phyloP scores from a whole-genome alignment of 2,888 invertebrate genomes.

The Polietes domitor region DNA sequence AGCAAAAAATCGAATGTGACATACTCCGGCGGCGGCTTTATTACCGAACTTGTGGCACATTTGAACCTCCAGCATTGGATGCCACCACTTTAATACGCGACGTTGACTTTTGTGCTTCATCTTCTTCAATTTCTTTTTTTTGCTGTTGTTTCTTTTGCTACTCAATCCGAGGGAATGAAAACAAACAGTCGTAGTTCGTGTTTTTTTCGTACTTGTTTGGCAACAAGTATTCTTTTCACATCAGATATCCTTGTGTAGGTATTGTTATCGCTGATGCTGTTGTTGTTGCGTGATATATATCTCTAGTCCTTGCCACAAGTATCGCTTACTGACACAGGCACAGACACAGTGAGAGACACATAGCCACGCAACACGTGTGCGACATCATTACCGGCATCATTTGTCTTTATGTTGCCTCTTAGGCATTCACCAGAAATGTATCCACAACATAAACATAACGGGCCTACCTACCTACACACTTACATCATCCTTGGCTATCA shows the following conservation, averaged over 20 bases:
- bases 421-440: conserved; percentile 12
- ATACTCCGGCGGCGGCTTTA: background rate
- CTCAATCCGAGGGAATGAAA: background rate
- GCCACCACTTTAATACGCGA: background rate
- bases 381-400: conserved; percentile 57
- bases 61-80: too few relatives aligned
- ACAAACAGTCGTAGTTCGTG: background rate
- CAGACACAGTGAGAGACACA: too few relatives aligned
- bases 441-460: conserved; percentile 1
- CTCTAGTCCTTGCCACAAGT: background rate
- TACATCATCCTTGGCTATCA: background rate
- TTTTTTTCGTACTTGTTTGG: background rate
- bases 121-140: too few relatives aligned
- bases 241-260: background rate
- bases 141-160: too few relatives aligned
- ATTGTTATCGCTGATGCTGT: background rate
- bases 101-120: background rate
- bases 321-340: background rate
- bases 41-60: background rate
- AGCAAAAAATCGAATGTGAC: background rate
- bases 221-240: conserved; percentile 8
- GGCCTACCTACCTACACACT: background rate
- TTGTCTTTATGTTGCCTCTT: conserved; percentile 39
- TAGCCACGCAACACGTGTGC: conserved; percentile 41
- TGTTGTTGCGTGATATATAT: background rate